Evolutionary conservation across 2,888 invertebrate species (phyloP).

Genomic region (Crepidodera aurea): DNA sequence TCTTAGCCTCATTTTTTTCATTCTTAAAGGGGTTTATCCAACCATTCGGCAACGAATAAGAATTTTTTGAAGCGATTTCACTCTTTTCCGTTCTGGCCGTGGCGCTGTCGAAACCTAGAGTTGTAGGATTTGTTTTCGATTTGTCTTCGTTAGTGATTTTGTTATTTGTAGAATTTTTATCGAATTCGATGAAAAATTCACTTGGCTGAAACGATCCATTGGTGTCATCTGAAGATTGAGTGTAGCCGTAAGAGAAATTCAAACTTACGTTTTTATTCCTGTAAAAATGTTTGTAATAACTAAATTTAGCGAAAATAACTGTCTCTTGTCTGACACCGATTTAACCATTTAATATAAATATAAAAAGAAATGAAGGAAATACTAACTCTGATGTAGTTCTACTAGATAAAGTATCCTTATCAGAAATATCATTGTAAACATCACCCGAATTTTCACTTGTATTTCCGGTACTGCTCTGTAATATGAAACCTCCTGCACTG

Average conservation of each 20-base stretch:
- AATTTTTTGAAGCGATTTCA: background rate
- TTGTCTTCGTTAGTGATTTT: too few relatives aligned
- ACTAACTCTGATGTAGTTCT: background rate
- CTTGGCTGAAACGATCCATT: slow-evolving; percentile 1
- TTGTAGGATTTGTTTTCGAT: too few relatives aligned
- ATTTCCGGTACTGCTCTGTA: background rate
- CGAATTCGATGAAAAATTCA: background rate
- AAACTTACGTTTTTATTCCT: background rate
- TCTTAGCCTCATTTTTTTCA: background rate
- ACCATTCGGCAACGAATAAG: background rate
- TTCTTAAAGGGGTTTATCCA: background rate
- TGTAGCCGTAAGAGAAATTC: background rate
- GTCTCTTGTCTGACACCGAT: too few relatives aligned
- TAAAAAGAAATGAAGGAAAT: too few relatives aligned
- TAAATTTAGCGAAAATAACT: too few relatives aligned
- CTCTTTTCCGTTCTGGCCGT: too few relatives aligned
- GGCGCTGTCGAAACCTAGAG: too few relatives aligned
- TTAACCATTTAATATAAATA: too few relatives aligned
- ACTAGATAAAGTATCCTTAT: background rate
- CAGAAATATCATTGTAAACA: background rate
- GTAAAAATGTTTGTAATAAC: background rate
- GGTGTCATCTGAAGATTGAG: background rate
- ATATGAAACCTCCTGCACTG: too few relatives aligned
- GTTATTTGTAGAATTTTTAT: background rate
- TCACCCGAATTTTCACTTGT: background rate